Evolutionary conservation across 2,888 invertebrate genomes (phyloP), one percentile per base, ranked within the genome.

Genomic region (Diadromus collaris): DNA sequence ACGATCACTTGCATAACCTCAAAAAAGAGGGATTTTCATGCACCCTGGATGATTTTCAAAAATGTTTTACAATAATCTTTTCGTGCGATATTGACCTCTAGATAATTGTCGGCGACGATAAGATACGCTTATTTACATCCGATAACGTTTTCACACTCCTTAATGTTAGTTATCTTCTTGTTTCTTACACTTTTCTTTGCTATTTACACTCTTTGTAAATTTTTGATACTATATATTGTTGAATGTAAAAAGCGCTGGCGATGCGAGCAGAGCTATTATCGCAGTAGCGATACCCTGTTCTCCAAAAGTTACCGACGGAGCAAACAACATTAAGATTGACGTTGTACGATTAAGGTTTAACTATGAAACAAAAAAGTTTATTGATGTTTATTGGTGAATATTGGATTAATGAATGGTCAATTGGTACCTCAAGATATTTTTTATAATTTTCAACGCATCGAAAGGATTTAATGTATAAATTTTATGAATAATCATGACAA

Each of bases 1-100:
- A n/a, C n/a, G n/a, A n/a, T n/a, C 27, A 19, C 51, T 46, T 73
- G 13, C 38, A 65, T 71, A 76, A 75, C 61, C 64, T 75, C 56
- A 34, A 70, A 29, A 76, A 24, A n/a, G 21, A 44, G 34, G 51
- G 21, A 13, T 64, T 44, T 34, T 70, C 48, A 56, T 56, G 19
- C 68, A 24, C 27, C 16, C 13, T 6, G n/a, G 16, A 27, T 27
- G 2, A 68, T 44, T 68, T 1, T 16, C 24, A 9, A 68, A 38
- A 13, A 54, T 13, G 6, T 7, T 27, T 16, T 27, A 2, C 16
- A 27, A 54, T n/a, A 29, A 54, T 27, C 27, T 54, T 44, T 63
- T 46, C 10, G 24, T 38, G 56, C 4, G 34, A n/a, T 41, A 44
- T 68, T 68, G 38, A 19, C n/a, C 68, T 58, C 27, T 9, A 29